These are phyloP conservation scores for Balaeniceps rex DNA, from an alignment of 2,113 vertebrate genomes.

Conservation along the genomic window DNA sequence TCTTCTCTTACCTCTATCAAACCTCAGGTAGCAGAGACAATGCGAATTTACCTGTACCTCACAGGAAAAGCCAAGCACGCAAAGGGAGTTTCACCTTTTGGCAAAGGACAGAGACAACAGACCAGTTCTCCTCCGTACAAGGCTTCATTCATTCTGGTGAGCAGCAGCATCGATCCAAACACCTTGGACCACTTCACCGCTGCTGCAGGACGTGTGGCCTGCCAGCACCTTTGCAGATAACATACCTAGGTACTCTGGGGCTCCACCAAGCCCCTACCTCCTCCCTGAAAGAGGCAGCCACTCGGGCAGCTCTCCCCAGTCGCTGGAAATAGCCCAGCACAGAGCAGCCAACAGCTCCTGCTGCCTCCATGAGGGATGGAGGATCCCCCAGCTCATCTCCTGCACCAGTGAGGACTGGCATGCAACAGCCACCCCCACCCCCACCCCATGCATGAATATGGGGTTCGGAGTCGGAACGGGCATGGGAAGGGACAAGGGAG, in stretches of 20 bases:
- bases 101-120: neutral
- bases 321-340: neutral
- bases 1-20: neutral
- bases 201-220: neutral
- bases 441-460: fast-evolving
- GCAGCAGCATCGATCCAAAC: neutral
- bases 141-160: neutral
- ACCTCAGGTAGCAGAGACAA: neutral
- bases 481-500: neutral
- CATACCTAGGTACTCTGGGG: neutral
- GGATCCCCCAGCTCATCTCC: neutral
- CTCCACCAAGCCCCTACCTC: neutral
- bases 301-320: neutral
- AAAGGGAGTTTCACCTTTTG: neutral
- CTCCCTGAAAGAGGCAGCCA: neutral
- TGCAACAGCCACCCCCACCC: neutral
- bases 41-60: neutral
- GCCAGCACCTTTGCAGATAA: neutral
- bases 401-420: neutral
- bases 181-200: neutral
- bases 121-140: neutral
- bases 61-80: neutral
- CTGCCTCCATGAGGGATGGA: neutral
- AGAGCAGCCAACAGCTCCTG: neutral
- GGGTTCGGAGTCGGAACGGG: neutral